A percentile compares a stretch with the other conserved stretches of the same genome.
These are phyloP conservation scores for Ammodytes dubius DNA, from an alignment of 2,113 vertebrate genomes.

Conservation along the genomic window DNA sequence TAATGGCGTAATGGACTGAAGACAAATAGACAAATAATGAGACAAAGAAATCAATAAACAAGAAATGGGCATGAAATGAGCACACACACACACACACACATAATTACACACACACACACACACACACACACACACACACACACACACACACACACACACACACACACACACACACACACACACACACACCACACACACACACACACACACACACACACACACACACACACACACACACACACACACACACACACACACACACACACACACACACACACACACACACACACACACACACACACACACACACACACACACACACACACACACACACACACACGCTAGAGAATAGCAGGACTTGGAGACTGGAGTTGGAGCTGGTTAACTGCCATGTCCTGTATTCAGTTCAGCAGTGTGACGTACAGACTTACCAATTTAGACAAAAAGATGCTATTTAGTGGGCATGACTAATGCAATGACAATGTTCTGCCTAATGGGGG, in stretches of 20 bases:
- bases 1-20: slow-evolving; percentile 69
- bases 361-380: slow-evolving; percentile 26
- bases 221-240: slow-evolving; percentile 27
- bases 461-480: slow-evolving; percentile 72
- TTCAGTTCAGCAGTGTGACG: slow-evolving; percentile 52
- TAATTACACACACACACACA: slow-evolving; percentile 24
- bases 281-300: not conserved
- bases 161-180: not conserved
- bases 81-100: slow-evolving; percentile 32
- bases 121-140: not conserved
- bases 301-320: slow-evolving; percentile 5
- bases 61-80: slow-evolving; percentile 72
- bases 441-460: slow-evolving; percentile 50
- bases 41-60: slow-evolving; percentile 79
- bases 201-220: slow-evolving; percentile 1
- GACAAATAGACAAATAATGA: slow-evolving; percentile 78
- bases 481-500: slow-evolving; percentile 68
- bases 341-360: slow-evolving; percentile 29
- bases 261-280: slow-evolving; percentile 6
- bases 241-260: not conserved
- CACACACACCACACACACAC: not conserved
- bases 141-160: slow-evolving; percentile 8
- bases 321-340: not conserved
- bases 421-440: slow-evolving; percentile 45
- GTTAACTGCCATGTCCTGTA: slow-evolving; percentile 42